These are phyloP conservation scores for Pardosa pseudoannulata DNA, from an alignment of 2,888 invertebrate genomes.

Conservation along the genomic window DNA sequence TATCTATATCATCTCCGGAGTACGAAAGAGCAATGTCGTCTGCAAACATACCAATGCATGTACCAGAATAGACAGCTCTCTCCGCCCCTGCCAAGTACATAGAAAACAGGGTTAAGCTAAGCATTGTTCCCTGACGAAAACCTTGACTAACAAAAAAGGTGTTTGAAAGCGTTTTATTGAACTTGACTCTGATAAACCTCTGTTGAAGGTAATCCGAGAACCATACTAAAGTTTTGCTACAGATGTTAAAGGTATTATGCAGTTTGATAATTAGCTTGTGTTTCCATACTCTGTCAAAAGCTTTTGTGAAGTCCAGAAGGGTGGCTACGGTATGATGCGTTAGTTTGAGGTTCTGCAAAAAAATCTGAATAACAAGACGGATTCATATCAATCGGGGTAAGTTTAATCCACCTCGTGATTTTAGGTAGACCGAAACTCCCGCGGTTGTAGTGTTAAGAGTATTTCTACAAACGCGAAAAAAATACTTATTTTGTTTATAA, in stretches of 20 bases:
- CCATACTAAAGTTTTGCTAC: neutral
- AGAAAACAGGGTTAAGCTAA: neutral
- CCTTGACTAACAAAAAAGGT: constrained; percentile 7
- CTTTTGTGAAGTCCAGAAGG: constrained; percentile 1
- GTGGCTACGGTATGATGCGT: neutral
- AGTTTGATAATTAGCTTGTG: neutral
- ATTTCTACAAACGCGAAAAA: no score
- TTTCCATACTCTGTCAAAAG: neutral
- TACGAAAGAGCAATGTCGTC: constrained; percentile 20
- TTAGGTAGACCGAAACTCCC: no score
- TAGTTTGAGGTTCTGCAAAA: neutral
- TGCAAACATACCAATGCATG: neutral
- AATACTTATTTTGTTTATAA: no score
- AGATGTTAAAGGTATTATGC: neutral
- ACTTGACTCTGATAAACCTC: constrained; percentile 27
- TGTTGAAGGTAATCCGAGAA: neutral
- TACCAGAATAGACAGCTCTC: neutral
- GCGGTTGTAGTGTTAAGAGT: no score
- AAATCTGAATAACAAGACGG: no score
- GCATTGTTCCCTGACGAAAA: neutral
- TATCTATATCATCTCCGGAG: neutral
- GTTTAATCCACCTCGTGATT: no score
- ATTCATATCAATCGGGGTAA: no score
- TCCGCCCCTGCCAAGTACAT: neutral
- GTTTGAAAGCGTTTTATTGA: constrained; percentile 10